A percentile compares a stretch with the other conserved stretches of the same genome.
These are phyloP conservation scores for Ennomos quercinarius DNA, from an alignment of 2,888 invertebrate species.

Conservation along the genomic window DNA sequence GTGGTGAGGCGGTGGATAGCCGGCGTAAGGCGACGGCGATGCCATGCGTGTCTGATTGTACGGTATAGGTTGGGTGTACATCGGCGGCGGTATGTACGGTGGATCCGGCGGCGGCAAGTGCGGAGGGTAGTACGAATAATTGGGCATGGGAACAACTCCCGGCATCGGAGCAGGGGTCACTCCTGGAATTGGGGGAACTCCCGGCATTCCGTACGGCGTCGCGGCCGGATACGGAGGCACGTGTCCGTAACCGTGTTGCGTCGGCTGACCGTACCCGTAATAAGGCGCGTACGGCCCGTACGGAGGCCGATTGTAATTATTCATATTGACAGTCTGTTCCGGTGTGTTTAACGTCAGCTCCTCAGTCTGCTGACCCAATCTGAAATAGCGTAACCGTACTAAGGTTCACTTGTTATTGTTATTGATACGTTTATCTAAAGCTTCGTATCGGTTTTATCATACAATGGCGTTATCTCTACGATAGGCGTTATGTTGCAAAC, in stretches of 20 bases:
- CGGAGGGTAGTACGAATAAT: slow-evolving; percentile 63
- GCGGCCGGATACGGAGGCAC: slow-evolving; percentile 64
- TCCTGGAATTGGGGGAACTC: slow-evolving; percentile 12
- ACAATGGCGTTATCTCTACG: slow-evolving; percentile 19
- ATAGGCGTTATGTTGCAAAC: slow-evolving; percentile 15
- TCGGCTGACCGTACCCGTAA: slow-evolving; percentile 44
- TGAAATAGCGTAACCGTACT: slow-evolving; percentile 51
- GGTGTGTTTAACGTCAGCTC: slow-evolving; percentile 63
- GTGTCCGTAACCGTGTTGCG: slow-evolving; percentile 57
- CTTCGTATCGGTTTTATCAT: slow-evolving; percentile 21
- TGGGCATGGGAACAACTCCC: slow-evolving; percentile 45
- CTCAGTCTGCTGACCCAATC: slow-evolving; percentile 76
- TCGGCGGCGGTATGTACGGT: slow-evolving; percentile 55
- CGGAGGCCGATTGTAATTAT: slow-evolving; percentile 73
- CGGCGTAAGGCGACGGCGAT: slow-evolving; percentile 61
- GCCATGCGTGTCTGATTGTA: slow-evolving; percentile 77
- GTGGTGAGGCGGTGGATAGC: slow-evolving; percentile 54
- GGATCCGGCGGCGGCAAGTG: slow-evolving; percentile 46
- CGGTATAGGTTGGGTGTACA: slow-evolving; percentile 60
- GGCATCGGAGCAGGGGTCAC: slow-evolving; percentile 34
- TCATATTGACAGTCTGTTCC: slow-evolving; percentile 65
- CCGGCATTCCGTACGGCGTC: slow-evolving; percentile 66
- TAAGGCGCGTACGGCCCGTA: slow-evolving; percentile 64
- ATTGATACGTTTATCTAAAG: slow-evolving; percentile 35
- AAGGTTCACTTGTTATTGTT: slow-evolving; percentile 18